Percentiles rank a stretch among this genome's conserved stretches.
These are phyloP conservation scores for Phalacrocorax pelagicus DNA, from an alignment of 2,113 vertebrate genomes.

Conservation along the genomic window DNA sequence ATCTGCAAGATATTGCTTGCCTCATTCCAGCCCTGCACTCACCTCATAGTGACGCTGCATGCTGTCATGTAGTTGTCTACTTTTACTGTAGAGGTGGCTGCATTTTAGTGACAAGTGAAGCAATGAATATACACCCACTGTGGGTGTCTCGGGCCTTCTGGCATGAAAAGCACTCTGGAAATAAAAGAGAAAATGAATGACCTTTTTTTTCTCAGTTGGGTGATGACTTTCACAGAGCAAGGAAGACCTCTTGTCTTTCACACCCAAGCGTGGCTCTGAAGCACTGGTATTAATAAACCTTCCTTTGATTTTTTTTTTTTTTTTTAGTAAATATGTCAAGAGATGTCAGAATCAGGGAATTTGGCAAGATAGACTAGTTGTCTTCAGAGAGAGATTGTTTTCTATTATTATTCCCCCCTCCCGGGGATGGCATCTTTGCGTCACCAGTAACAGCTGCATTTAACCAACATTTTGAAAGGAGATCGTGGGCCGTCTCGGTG, in stretches of 20 bases:
- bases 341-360: neutral
- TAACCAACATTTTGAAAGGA: neutral
- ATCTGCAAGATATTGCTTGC: neutral
- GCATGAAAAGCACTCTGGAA: neutral
- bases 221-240: neutral
- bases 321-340: neutral
- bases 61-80: neutral
- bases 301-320: neutral
- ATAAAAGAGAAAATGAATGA: neutral
- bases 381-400: neutral
- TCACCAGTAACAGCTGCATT: slow-evolving; percentile 44
- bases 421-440: slow-evolving; percentile 21
- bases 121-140: neutral
- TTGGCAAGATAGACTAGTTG: neutral
- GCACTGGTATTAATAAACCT: neutral
- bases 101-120: neutral
- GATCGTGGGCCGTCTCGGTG: neutral
- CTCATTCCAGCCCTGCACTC: neutral
- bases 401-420: slow-evolving; percentile 41
- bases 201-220: neutral
- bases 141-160: neutral
- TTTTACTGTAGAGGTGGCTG: neutral
- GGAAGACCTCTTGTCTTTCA: neutral
- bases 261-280: neutral
- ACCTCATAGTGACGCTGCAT: neutral